Conservation (phyloP, 1,140 invertebrate species). For the Trachymyrmex cornetzi region DNA sequence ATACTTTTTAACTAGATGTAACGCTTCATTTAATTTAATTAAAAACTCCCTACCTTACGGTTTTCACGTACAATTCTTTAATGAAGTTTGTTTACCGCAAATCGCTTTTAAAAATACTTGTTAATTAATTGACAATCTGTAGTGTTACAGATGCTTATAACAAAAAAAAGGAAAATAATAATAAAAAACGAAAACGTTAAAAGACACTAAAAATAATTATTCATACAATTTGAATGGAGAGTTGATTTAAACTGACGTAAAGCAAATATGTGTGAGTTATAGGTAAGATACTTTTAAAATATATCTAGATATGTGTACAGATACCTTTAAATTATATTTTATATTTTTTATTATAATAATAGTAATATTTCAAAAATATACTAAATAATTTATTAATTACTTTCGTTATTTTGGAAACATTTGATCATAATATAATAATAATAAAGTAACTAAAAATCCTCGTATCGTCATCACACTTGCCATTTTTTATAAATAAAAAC, state of each 20-base stretch:
- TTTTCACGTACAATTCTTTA: not conserved
- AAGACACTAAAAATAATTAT: not conserved
- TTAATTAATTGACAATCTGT: not conserved
- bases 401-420: too few relatives aligned
- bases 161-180: not conserved
- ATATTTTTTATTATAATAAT: too few relatives aligned
- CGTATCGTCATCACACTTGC: too few relatives aligned
- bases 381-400: too few relatives aligned
- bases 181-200: not conserved
- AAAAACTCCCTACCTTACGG: not conserved
- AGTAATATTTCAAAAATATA: too few relatives aligned
- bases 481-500: too few relatives aligned
- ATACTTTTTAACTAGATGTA: slow-evolving; percentile 7
- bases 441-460: too few relatives aligned
- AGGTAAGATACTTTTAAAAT: too few relatives aligned
- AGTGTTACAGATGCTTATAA: not conserved
- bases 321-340: too few relatives aligned
- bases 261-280: not conserved
- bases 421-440: too few relatives aligned
- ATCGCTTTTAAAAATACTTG: not conserved
- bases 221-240: not conserved
- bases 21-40: slow-evolving; percentile 27
- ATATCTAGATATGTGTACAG: too few relatives aligned
- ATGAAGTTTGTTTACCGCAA: not conserved
- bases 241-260: not conserved